Percentiles rank a stretch among this genome's conserved stretches.
phyloP scores from a whole-genome alignment of 1,140 invertebrate species.

The Laupala kohalensis region DNA sequence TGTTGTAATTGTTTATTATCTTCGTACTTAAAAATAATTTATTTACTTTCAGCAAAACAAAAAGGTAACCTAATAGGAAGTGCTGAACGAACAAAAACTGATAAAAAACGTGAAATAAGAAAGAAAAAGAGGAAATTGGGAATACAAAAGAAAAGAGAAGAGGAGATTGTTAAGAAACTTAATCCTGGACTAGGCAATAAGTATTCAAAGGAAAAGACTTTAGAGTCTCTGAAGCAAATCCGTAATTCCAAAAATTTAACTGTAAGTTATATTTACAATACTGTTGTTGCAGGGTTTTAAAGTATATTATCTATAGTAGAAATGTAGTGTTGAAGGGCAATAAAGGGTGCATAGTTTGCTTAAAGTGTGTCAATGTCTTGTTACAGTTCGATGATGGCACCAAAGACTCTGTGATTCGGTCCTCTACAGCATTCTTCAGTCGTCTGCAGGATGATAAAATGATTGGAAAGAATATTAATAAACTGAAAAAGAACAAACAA shows the following conservation, averaged over 20 bases:
- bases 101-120: constrained; percentile 77
- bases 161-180: constrained; percentile 29
- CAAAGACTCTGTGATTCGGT: constrained; percentile 48
- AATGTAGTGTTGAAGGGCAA: not conserved
- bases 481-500: too few species aligned
- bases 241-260: constrained; percentile 46
- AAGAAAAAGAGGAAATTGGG: constrained; percentile 58
- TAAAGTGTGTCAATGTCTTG: constrained; percentile 12
- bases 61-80: constrained; percentile 66
- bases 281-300: too few species aligned
- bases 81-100: constrained; percentile 67
- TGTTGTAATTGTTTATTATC: not conserved
- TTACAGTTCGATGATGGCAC: constrained; percentile 34
- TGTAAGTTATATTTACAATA: not conserved
- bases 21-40: not conserved
- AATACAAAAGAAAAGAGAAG: constrained; percentile 35
- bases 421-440: constrained; percentile 69
- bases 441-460: constrained; percentile 70
- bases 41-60: constrained; percentile 39
- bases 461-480: too few species aligned
- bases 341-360: constrained; percentile 3
- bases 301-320: not conserved
- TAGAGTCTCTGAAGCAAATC: constrained; percentile 40
- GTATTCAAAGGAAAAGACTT: constrained; percentile 37
- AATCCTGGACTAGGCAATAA: constrained; percentile 42